These are phyloP conservation scores for Nerophis lumbriciformis DNA, from an alignment of 2,113 vertebrate species.

Conservation along the genomic window DNA sequence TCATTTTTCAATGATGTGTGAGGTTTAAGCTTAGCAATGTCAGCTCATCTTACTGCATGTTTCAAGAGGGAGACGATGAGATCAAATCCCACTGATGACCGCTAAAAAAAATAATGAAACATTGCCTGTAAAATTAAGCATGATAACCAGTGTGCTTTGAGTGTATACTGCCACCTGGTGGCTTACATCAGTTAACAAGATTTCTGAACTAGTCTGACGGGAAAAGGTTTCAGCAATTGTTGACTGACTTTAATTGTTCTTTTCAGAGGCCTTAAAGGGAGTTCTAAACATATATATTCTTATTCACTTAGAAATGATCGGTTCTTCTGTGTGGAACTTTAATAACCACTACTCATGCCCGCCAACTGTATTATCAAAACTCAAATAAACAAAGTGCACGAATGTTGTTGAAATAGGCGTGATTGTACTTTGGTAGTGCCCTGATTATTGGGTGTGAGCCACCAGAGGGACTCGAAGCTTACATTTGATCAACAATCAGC, in stretches of 20 bases:
- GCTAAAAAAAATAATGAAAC: neutral
- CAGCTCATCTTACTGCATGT: neutral
- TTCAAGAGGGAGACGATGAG: too few species aligned
- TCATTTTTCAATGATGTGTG: too few species aligned
- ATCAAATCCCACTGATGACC: neutral
- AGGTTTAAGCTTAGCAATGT: too few species aligned
- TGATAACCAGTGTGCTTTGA: conserved; percentile 7
- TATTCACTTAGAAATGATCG: neutral
- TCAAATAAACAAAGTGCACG: neutral
- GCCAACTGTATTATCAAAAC: conserved; percentile 12
- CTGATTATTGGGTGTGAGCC: conserved; percentile 3
- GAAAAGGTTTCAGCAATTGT: neutral
- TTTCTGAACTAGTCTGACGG: too few species aligned
- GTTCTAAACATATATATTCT: too few species aligned
- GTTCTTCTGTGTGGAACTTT: conserved; percentile 6
- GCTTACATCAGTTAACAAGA: neutral
- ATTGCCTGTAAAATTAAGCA: neutral
- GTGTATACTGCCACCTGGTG: conserved; percentile 44
- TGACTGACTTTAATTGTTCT: too few species aligned
- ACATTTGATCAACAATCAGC: neutral
- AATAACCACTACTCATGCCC: conserved; percentile 12
- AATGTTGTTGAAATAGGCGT: neutral
- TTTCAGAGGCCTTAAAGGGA: too few species aligned
- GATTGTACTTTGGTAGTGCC: neutral
- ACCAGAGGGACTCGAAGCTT: conserved; percentile 48